Conservation (phyloP, 1,140 invertebrate species). For the Acarapis woodi region DNA sequence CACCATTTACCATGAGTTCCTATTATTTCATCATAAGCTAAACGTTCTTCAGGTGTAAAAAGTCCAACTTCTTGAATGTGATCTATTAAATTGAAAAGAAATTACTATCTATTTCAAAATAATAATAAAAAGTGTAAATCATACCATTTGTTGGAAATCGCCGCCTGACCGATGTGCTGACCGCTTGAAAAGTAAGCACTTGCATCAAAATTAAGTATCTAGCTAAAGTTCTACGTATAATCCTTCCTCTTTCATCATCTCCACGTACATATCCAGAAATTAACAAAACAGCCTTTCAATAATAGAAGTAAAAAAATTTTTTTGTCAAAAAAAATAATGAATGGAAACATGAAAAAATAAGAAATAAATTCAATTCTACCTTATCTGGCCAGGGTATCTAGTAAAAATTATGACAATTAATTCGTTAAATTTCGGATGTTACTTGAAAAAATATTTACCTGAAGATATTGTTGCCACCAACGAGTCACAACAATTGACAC, state of each 20-base stretch:
- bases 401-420: too few species aligned
- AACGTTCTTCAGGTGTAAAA: slow-evolving; percentile 62
- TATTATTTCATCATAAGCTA: slow-evolving; percentile 60
- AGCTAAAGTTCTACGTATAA: slow-evolving; percentile 59
- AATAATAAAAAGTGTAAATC: too few species aligned
- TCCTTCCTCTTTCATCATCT: slow-evolving; percentile 44
- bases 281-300: slow-evolving; percentile 8
- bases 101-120: too few species aligned
- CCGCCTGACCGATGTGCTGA: slow-evolving; percentile 63
- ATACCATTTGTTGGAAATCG: slow-evolving; percentile 67
- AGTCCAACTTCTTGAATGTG: slow-evolving; percentile 57
- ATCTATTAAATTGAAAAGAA: too few species aligned
- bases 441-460: too few species aligned
- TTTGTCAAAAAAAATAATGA: not conserved
- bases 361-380: slow-evolving; percentile 17
- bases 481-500: slow-evolving; percentile 65
- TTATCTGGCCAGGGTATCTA: slow-evolving; percentile 21
- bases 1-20: slow-evolving; percentile 75
- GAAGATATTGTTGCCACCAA: slow-evolving; percentile 68
- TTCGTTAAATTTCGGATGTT: too few species aligned
- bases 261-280: slow-evolving; percentile 28
- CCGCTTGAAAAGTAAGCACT: slow-evolving; percentile 46
- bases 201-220: slow-evolving; percentile 50
- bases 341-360: not conserved
- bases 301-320: not conserved